Conservation (phyloP, 1,140 invertebrate genomes). For the Grapholita molesta region DNA sequence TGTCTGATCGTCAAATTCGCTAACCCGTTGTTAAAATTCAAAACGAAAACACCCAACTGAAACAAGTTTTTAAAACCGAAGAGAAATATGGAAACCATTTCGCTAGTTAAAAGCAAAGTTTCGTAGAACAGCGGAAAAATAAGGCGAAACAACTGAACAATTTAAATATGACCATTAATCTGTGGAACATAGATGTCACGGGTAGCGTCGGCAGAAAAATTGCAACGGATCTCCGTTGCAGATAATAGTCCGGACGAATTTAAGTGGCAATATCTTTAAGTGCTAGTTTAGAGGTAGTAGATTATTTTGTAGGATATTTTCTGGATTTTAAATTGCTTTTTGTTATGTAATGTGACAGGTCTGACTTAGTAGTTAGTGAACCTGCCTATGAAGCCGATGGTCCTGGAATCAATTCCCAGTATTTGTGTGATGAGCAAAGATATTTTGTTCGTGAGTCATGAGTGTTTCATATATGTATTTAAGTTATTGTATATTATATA, state of each 20-base stretch:
- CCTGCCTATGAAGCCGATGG: no score
- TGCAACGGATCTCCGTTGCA: neutral
- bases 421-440: no score
- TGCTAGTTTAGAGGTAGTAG: neutral
- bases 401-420: no score
- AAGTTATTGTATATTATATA: no score
- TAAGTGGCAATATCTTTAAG: slow-evolving; percentile 13
- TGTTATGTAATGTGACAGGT: neutral
- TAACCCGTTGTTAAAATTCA: neutral
- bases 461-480: no score
- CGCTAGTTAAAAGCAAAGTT: slow-evolving; percentile 9
- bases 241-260: neutral
- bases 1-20: no score
- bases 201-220: slow-evolving; percentile 49
- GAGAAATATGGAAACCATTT: neutral
- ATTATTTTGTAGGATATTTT: neutral
- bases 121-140: slow-evolving; percentile 38
- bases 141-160: slow-evolving; percentile 53
- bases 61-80: neutral
- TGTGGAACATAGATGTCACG: slow-evolving; percentile 53
- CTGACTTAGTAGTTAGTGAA: no score
- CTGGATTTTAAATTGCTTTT: neutral
- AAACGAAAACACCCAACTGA: neutral
- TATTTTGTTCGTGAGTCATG: no score
- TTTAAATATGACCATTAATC: slow-evolving; percentile 75